phyloP scores from a whole-genome alignment of 2,888 invertebrate genomes.

The Pyrochroa serraticornis region DNA sequence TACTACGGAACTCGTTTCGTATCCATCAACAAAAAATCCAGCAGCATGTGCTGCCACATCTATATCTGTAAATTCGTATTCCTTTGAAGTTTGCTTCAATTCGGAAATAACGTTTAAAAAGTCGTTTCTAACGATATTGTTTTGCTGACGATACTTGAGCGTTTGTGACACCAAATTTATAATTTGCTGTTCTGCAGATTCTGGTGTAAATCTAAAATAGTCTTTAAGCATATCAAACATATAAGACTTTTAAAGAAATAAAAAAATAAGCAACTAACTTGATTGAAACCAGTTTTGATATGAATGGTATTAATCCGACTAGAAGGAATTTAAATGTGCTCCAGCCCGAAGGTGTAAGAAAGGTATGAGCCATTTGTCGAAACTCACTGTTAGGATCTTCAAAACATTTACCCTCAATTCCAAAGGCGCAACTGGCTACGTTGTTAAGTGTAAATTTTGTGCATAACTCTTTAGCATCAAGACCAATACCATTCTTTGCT shows the following conservation, averaged over 20 bases:
- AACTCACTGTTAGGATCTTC: slow-evolving; percentile 41
- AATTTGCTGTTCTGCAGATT: slow-evolving; percentile 24
- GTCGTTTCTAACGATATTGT: slow-evolving; percentile 54
- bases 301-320: slow-evolving; percentile 19
- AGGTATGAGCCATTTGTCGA: slow-evolving; percentile 36
- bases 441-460: slow-evolving; percentile 52
- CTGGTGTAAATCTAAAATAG: slow-evolving; percentile 21
- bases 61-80: slow-evolving; percentile 50
- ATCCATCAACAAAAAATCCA: slow-evolving; percentile 62
- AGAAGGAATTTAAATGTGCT: slow-evolving; percentile 21
- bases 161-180: slow-evolving; percentile 44
- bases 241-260: no score
- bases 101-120: slow-evolving; percentile 51
- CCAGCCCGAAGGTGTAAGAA: slow-evolving; percentile 27
- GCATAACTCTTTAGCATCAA: slow-evolving; percentile 55
- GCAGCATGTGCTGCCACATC: slow-evolving; percentile 62
- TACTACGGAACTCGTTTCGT: slow-evolving; percentile 58
- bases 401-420: slow-evolving; percentile 56
- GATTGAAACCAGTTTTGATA: slow-evolving; percentile 24
- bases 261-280: slow-evolving; percentile 17
- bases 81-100: slow-evolving; percentile 36
- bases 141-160: slow-evolving; percentile 51
- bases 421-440: slow-evolving; percentile 59
- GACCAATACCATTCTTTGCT: slow-evolving; percentile 37
- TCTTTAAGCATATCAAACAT: no score